Conservation (phyloP, 2,888 invertebrate genomes). For the Amblyjoppa proteus region DNA sequence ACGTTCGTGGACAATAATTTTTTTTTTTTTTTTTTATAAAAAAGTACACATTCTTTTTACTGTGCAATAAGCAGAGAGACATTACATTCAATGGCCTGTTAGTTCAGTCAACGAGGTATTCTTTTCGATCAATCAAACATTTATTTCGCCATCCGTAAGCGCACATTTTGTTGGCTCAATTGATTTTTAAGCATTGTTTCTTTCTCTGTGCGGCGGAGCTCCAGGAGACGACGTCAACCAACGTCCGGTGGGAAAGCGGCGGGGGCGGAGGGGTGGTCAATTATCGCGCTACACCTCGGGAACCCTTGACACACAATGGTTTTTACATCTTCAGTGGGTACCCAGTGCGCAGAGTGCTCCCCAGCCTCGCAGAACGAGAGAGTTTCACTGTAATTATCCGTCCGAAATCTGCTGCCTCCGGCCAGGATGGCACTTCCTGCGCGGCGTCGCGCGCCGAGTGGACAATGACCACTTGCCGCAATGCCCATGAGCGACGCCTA, state of each 20-base stretch:
- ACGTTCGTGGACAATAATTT: too few species aligned
- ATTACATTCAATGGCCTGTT: too few species aligned
- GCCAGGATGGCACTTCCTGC: conserved; percentile 77
- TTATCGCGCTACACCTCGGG: conserved; percentile 77
- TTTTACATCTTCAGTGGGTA: conserved; percentile 8
- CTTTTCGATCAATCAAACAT: too few species aligned
- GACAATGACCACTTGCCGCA: conserved; percentile 83
- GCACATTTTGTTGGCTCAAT: too few species aligned
- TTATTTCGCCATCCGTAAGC: too few species aligned
- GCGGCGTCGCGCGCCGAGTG: conserved; percentile 72
- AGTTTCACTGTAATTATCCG: conserved; percentile 80
- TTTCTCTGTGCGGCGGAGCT: neutral
- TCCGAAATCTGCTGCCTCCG: conserved; percentile 78
- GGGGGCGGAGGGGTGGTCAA: conserved; percentile 61
- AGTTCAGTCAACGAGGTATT: too few species aligned
- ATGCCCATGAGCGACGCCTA: conserved; percentile 72
- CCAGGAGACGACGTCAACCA: neutral
- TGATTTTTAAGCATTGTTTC: too few species aligned
- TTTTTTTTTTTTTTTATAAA: too few species aligned
- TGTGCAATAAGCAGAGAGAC: too few species aligned
- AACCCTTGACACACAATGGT: conserved; percentile 78
- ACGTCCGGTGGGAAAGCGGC: neutral
- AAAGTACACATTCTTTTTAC: too few species aligned
- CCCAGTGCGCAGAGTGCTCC: conserved; percentile 1
- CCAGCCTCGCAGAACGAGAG: conserved; percentile 51